Evolutionary conservation across 92 coral and sea anemone species (phyloP).

Genomic region (Actinernus sp.): DNA sequence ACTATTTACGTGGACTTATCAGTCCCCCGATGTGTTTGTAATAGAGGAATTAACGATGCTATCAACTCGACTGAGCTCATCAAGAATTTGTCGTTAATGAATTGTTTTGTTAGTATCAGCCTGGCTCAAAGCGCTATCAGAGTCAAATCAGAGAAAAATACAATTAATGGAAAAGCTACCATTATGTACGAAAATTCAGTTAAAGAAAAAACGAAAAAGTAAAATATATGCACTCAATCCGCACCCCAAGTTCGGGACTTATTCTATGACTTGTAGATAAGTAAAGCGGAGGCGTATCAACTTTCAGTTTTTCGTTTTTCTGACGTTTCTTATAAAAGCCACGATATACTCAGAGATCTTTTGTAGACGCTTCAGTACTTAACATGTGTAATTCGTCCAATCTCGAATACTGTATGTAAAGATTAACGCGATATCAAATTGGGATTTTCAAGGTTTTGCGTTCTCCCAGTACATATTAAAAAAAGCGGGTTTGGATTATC

Average conservation of each 20-base stretch:
- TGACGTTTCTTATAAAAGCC: no score
- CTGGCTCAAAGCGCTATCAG: background rate
- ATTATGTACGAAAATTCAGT: background rate
- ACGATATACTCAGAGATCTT: no score
- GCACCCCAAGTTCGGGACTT: no score
- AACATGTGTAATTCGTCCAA: background rate
- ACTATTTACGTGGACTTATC: background rate
- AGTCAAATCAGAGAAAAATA: background rate
- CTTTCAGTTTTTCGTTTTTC: background rate
- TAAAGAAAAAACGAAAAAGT: background rate
- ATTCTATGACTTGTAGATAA: no score
- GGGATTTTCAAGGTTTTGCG: background rate
- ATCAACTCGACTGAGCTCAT: conserved; percentile 5
- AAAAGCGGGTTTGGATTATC: conserved; percentile 45
- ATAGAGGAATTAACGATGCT: conserved; percentile 17
- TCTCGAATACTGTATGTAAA: background rate
- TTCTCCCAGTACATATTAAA: conserved; percentile 27
- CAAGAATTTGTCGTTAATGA: conserved; percentile 21
- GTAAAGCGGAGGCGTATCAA: no score
- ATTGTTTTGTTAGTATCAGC: conserved; percentile 31
- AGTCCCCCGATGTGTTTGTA: conserved; percentile 8
- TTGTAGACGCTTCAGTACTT: no score
- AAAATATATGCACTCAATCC: background rate
- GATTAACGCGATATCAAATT: background rate
- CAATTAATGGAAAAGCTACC: background rate